Conservation (phyloP, 2,888 invertebrate species). For the Podabrus alpinus region DNA sequence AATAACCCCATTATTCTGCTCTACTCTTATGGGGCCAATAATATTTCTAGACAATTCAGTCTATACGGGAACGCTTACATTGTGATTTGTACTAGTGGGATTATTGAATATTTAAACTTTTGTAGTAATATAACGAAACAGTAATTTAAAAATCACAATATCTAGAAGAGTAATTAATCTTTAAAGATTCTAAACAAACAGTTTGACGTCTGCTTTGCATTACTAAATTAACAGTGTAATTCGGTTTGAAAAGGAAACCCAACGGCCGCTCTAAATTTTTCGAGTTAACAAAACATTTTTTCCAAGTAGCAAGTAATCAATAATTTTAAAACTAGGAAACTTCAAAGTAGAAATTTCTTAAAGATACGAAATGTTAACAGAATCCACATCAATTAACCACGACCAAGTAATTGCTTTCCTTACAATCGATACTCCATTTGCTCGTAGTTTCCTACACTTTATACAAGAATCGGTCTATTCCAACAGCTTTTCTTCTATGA, state of each 20-base stretch:
- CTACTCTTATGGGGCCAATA: too few relatives aligned
- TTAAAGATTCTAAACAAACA: not conserved
- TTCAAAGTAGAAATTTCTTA: constrained; percentile 19
- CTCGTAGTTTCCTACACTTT: constrained; percentile 13
- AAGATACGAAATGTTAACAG: constrained; percentile 25
- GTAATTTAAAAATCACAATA: not conserved
- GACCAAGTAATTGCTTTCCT: constrained; percentile 35
- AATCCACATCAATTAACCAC: constrained; percentile 37
- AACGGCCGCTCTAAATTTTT: not conserved
- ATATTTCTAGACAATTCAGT: too few relatives aligned
- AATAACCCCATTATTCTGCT: too few relatives aligned
- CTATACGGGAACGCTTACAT: too few relatives aligned
- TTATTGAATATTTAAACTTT: too few relatives aligned
- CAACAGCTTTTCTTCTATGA: not conserved
- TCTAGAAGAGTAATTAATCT: not conserved
- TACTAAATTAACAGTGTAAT: not conserved
- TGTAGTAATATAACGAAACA: too few relatives aligned
- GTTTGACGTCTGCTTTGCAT: not conserved
- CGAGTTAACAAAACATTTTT: not conserved
- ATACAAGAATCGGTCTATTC: not conserved
- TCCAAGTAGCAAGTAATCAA: not conserved
- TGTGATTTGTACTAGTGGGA: too few relatives aligned
- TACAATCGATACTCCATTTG: constrained; percentile 29
- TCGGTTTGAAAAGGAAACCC: not conserved
- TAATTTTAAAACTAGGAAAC: constrained; percentile 2